Conservation (phyloP, 2,888 invertebrate genomes). For the Smittia aterrima region DNA sequence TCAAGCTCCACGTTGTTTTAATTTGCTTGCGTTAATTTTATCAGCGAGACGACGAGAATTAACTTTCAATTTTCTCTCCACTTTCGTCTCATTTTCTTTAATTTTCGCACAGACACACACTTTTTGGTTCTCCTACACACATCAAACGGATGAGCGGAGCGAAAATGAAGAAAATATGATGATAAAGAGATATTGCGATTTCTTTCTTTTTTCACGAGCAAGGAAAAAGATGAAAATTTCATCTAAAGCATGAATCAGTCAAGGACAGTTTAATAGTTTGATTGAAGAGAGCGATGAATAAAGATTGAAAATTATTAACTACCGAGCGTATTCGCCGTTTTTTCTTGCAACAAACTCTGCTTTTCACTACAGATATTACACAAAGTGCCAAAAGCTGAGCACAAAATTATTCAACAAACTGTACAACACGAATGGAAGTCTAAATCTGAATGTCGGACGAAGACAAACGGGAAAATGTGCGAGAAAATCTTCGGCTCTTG, state of each 20-base stretch:
- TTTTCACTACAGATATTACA: constrained; percentile 33
- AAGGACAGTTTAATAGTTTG: background rate
- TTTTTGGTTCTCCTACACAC: constrained; percentile 8
- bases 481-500: constrained; percentile 28
- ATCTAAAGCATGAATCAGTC: background rate
- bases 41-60: background rate
- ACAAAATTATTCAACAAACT: constrained; percentile 37
- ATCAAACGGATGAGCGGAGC: background rate
- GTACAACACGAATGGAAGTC: constrained; percentile 41
- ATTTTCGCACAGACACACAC: background rate
- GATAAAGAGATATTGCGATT: constrained; percentile 18
- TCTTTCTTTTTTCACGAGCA: constrained; percentile 12
- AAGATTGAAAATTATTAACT: background rate
- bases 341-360: background rate
- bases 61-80: background rate
- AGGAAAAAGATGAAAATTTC: constrained; percentile 8
- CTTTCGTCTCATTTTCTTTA: background rate
- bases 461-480: constrained; percentile 36
- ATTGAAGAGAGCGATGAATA: background rate
- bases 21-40: background rate
- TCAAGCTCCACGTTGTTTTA: background rate
- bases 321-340: background rate
- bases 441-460: constrained; percentile 34
- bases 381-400: constrained; percentile 26
- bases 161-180: background rate